Conservation (phyloP, 2,797 vertebrate species). For the Ptychobarbus kaznakovi region DNA sequence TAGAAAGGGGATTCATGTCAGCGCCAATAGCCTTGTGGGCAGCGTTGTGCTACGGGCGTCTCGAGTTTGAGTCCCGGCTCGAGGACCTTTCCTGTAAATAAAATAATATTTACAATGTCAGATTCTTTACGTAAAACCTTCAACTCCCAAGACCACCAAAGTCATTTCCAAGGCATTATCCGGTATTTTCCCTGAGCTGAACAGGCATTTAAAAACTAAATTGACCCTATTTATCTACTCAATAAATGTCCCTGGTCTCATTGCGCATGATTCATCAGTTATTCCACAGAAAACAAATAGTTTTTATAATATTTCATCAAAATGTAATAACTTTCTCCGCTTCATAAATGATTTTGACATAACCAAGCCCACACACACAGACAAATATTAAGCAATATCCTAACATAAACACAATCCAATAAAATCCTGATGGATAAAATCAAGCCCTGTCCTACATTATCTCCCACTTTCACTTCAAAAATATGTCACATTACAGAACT, state of each 20-base stretch:
- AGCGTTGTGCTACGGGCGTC: neutral
- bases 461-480: neutral
- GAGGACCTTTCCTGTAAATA: neutral
- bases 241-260: neutral
- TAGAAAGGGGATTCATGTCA: neutral
- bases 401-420: neutral
- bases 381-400: slow-evolving; percentile 7
- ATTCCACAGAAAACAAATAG: neutral
- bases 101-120: slow-evolving; percentile 9
- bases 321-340: neutral
- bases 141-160: neutral
- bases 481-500: neutral
- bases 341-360: neutral
- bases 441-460: neutral
- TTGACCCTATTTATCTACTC: neutral
- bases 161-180: slow-evolving; percentile 6
- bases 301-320: neutral
- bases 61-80: neutral
- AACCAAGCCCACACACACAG: neutral
- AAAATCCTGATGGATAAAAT: slow-evolving; percentile 6
- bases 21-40: neutral
- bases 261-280: neutral
- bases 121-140: neutral
- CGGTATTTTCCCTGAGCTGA: neutral
- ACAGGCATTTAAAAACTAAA: neutral